phyloP scores from a whole-genome alignment of 2,113 vertebrate species.

The Ammodytes marinus region DNA sequence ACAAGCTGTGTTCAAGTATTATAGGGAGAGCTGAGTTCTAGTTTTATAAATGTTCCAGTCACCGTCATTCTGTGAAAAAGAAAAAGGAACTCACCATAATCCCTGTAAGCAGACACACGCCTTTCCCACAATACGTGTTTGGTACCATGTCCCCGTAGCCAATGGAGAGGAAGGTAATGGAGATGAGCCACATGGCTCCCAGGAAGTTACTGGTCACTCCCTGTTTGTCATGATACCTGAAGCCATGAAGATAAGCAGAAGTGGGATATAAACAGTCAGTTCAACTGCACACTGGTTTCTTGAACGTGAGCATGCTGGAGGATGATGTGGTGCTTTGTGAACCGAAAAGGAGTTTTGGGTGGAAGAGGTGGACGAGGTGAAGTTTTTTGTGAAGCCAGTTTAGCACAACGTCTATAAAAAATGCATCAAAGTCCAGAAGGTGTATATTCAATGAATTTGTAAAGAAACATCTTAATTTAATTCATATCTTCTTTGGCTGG shows the following conservation, averaged over 20 bases:
- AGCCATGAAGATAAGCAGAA: slow-evolving; percentile 72
- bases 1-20: not conserved
- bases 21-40: not conserved
- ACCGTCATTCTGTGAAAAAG: not conserved
- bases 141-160: slow-evolving; percentile 99
- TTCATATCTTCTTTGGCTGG: slow-evolving; percentile 7
- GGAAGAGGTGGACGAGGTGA: slow-evolving; percentile 50
- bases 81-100: slow-evolving; percentile 90
- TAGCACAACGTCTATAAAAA: slow-evolving; percentile 13
- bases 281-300: slow-evolving; percentile 10
- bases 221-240: slow-evolving; percentile 97
- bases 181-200: slow-evolving; percentile 98
- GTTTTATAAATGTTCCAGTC: slow-evolving; percentile 26
- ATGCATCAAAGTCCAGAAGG: slow-evolving; percentile 19
- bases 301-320: slow-evolving; percentile 69
- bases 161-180: slow-evolving; percentile 98
- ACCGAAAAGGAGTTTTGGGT: slow-evolving; percentile 54
- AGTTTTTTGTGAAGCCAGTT: slow-evolving; percentile 41
- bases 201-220: slow-evolving; percentile 98
- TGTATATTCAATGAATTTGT: slow-evolving; percentile 3
- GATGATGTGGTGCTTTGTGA: slow-evolving; percentile 57
- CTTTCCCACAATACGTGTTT: slow-evolving; percentile 97
- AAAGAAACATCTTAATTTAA: slow-evolving; percentile 9
- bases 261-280: slow-evolving; percentile 63
- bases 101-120: slow-evolving; percentile 96